Conservation (phyloP, 2,797 vertebrate species). For the Coluber constrictor region DNA sequence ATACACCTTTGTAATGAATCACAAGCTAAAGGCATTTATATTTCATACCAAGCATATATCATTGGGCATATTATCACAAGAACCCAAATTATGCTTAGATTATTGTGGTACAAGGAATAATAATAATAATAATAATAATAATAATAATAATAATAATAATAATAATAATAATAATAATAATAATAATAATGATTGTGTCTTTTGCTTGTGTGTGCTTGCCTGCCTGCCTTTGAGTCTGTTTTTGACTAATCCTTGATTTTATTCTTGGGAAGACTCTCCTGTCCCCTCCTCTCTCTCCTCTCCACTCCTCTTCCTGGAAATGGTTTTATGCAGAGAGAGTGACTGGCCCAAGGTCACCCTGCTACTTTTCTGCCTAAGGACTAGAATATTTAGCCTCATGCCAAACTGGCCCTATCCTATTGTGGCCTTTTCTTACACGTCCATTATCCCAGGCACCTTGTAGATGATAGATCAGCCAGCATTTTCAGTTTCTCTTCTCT, state of each 20-base stretch:
- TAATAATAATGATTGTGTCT: no score
- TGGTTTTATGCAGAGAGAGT: not conserved
- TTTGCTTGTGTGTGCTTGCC: not conserved
- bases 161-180: no score
- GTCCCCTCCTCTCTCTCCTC: no score
- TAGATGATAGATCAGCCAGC: not conserved
- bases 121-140: no score
- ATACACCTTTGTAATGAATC: not conserved
- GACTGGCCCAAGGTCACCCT: not conserved
- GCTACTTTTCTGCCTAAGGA: not conserved
- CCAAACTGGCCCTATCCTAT: not conserved
- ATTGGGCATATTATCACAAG: not conserved
- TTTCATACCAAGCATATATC: not conserved
- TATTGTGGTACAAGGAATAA: not conserved
- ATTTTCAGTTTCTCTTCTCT: not conserved
- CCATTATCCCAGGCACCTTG: not conserved
- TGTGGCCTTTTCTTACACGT: not conserved
- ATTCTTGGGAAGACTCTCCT: not conserved
- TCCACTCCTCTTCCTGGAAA: not conserved
- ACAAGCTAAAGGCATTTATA: not conserved
- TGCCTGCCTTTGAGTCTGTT: not conserved
- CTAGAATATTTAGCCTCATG: not conserved
- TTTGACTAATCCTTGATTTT: not conserved
- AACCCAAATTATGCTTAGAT: not conserved
- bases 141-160: no score